phyloP scores from a whole-genome alignment of 2,113 vertebrate genomes.

The Meleagris gallopavo region DNA sequence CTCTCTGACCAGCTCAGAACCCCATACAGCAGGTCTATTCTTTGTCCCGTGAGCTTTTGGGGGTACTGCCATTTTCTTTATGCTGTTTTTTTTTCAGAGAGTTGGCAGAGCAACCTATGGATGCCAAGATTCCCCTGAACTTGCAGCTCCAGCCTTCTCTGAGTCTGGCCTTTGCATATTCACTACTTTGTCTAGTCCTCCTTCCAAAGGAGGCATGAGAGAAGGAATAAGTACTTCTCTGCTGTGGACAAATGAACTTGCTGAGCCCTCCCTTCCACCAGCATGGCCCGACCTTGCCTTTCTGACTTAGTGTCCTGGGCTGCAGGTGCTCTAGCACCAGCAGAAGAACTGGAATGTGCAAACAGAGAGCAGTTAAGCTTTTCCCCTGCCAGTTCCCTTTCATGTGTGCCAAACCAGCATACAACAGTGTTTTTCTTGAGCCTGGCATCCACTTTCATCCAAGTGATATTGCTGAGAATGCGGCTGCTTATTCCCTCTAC shows the following conservation, averaged over 20 bases:
- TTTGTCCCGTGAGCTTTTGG: not conserved
- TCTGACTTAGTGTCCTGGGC: rapidly evolving
- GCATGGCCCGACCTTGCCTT: not conserved
- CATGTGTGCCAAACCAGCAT: not conserved
- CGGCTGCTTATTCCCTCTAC: not conserved
- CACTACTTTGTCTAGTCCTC: not conserved
- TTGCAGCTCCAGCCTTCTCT: not conserved
- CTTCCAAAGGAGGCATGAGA: not conserved
- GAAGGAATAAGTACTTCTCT: not conserved
- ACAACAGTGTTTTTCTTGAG: not conserved
- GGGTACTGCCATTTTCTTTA: not conserved
- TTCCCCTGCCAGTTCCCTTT: not conserved
- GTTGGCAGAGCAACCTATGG: not conserved
- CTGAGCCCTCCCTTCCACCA: not conserved
- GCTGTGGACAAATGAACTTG: not conserved
- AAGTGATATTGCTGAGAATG: not conserved
- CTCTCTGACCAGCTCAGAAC: not conserved
- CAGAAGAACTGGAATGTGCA: not conserved
- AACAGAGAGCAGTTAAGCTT: not conserved
- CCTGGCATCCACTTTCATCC: not conserved
- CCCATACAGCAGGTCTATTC: not conserved
- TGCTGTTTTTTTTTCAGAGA: not conserved
- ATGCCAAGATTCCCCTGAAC: not conserved
- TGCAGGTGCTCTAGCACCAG: not conserved
- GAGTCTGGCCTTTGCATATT: not conserved